Conservation (phyloP, 2,113 vertebrate species). For the Sander lucioperca region DNA sequence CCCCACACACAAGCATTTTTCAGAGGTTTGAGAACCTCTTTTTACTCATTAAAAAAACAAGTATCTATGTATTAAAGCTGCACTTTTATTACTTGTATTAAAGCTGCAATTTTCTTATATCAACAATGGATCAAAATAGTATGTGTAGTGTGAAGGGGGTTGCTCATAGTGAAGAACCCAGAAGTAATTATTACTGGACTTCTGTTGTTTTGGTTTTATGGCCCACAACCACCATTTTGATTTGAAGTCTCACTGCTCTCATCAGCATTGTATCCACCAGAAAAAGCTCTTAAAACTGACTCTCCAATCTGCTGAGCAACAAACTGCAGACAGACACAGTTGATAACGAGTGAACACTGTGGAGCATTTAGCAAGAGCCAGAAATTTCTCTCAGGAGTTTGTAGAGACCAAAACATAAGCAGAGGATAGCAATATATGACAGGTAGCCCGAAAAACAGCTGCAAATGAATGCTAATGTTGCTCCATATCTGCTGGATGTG, state of each 20-base stretch:
- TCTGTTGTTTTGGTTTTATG: background rate
- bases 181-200: too few species aligned
- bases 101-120: background rate
- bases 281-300: background rate
- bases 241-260: too few species aligned
- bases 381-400: background rate
- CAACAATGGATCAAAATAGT: background rate
- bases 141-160: background rate
- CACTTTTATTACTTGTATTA: background rate
- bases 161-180: background rate
- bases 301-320: background rate
- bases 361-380: background rate
- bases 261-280: background rate
- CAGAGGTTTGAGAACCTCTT: background rate
- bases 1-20: background rate
- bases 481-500: too few species aligned
- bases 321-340: background rate
- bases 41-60: background rate
- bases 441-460: background rate
- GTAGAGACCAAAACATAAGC: background rate
- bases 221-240: background rate
- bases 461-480: too few species aligned
- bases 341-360: too few species aligned
- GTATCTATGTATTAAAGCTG: background rate
- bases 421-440: too few species aligned